phyloP scores from a whole-genome alignment of 1,140 invertebrate genomes.

The Tetramorium parvispinum region DNA sequence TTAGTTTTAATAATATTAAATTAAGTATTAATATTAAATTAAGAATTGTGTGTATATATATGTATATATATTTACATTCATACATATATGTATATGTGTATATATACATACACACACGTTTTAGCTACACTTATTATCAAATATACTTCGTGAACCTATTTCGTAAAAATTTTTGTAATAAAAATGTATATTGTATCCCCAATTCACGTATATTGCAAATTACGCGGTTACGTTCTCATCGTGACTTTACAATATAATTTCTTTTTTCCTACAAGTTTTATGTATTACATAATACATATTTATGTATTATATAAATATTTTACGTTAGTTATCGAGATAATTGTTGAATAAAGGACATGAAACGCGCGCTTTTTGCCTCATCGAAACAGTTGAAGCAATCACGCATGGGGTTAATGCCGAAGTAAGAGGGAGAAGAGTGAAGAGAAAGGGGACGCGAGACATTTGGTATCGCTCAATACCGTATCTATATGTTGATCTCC shows the following conservation, averaged over 20 bases:
- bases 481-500: neutral
- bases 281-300: neutral
- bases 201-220: neutral
- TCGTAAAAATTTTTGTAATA: slow-evolving; percentile 26
- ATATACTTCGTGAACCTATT: slow-evolving; percentile 16
- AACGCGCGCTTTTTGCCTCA: neutral
- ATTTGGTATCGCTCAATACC: slow-evolving; percentile 22
- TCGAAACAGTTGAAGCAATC: neutral
- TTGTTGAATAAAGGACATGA: neutral
- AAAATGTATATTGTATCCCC: slow-evolving; percentile 24
- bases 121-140: slow-evolving; percentile 40
- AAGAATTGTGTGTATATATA: neutral
- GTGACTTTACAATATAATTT: neutral
- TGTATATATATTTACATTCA: too few species aligned
- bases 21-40: neutral
- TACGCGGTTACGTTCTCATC: neutral
- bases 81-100: slow-evolving; percentile 1
- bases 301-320: neutral
- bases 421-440: neutral
- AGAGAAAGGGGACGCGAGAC: neutral
- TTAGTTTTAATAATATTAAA: slow-evolving; percentile 33
- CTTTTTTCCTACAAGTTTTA: slow-evolving; percentile 6
- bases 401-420: neutral
- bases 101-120: neutral
- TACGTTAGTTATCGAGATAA: neutral